Base-by-base conservation (phyloP, 2,888 invertebrate genomes). In the Heliconius ismenius region DNA sequence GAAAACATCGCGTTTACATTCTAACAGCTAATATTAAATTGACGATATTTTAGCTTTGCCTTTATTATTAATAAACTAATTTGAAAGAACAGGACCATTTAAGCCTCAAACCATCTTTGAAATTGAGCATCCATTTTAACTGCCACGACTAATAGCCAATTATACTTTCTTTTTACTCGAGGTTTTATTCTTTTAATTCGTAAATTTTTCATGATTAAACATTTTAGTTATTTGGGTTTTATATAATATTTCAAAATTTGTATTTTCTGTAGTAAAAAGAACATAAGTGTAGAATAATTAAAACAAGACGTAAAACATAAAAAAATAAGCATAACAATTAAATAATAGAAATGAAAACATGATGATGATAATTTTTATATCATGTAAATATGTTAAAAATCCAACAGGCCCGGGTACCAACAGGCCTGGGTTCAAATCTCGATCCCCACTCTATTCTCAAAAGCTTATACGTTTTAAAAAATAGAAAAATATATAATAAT, bases 111-210 rank as follows among this genome's bases (percentile, higher is more conserved):
- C 28, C 69, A 54, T 54, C n/a, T 54, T 32, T 32, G 28, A 49
- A 69, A 28, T 69, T 54, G 54, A 69, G 54, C 49, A 69, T 49
- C 28, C 54, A 69, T 54, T 54, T 69, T 13, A 69, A 49, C 32
- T 69, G 69, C 28, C 54, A 69, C 54, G 69, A 54, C 32, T 69
- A 69, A 69, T 69, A 69, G 69, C 69, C 69, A 69, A 69, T 69
- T 69, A 69, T 32, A 54, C n/a, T 69, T 54, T 69, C 69, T 54
- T 69, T 54, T 69, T 69, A 26, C 26, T 49, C 26, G 43, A 68
- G 49, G 6, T 32, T 69, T 69, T 32, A 69, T 69, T 32, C 54
- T 49, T n/a, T 28, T 69, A 54, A 69, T 54, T 28, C 21, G 6
- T 32, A 13, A 49, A 49, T 54, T 54, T 69, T 54, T 69, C 11